phyloP scores from a whole-genome alignment of 2,888 invertebrate species.

The Cryptocephalus primarius region DNA sequence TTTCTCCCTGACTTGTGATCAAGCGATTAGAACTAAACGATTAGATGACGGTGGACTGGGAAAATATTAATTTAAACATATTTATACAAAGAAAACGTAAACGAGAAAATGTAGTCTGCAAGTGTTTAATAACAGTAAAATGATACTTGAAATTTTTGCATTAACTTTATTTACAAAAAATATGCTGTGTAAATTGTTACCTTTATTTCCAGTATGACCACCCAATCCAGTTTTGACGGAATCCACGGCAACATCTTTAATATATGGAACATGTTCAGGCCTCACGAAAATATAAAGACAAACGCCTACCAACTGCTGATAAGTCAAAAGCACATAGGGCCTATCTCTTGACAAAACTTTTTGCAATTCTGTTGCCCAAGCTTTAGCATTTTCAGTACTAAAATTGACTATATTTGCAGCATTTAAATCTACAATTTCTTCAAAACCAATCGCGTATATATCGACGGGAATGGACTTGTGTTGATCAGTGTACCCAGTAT shows the following conservation, averaged over 20 bases:
- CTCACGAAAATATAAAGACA: constrained; percentile 91
- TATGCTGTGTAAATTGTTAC: constrained; percentile 2
- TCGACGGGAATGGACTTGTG: constrained; percentile 57
- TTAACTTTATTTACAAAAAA: too few relatives aligned
- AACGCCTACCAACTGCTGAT: constrained; percentile 94
- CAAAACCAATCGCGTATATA: constrained; percentile 95
- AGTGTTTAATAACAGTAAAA: too few relatives aligned
- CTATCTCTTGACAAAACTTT: constrained; percentile 76
- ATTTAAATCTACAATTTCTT: constrained; percentile 98
- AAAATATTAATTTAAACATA: too few relatives aligned
- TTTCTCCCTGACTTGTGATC: too few relatives aligned
- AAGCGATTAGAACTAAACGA: too few relatives aligned
- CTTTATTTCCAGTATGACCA: constrained; percentile 66
- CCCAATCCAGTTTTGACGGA: constrained; percentile 97
- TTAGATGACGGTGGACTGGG: too few relatives aligned
- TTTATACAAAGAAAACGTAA: too few relatives aligned
- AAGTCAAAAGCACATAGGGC: constrained; percentile 81
- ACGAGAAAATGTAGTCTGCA: too few relatives aligned
- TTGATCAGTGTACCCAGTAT: constrained; percentile 38
- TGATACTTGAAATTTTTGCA: too few relatives aligned
- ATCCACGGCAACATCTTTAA: constrained; percentile 89
- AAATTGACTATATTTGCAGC: constrained; percentile 97
- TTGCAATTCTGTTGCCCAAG: constrained; percentile 92
- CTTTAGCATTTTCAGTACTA: constrained; percentile 82
- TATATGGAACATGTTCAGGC: constrained; percentile 76